Conservation (phyloP, 2,113 vertebrate genomes). For the Meleagris gallopavo region DNA sequence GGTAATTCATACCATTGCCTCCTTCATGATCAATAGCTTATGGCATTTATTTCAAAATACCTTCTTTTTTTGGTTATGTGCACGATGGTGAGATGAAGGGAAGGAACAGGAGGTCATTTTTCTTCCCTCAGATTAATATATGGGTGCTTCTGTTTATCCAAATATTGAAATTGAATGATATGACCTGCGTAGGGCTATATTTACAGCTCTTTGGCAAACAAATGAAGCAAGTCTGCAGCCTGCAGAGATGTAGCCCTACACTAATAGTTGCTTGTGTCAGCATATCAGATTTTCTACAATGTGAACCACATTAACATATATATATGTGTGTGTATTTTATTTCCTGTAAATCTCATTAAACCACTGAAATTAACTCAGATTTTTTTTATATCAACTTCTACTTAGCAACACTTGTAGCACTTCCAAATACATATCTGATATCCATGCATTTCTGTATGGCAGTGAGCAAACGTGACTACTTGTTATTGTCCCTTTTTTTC, state of each 20-base stretch:
- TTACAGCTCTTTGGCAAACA: neutral
- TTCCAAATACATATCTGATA: neutral
- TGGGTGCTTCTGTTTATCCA: neutral
- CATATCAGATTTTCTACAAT: conserved; percentile 35
- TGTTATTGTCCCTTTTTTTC: neutral
- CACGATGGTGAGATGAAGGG: neutral
- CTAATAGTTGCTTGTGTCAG: conserved; percentile 10
- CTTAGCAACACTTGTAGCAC: neutral
- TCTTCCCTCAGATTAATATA: neutral
- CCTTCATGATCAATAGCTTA: neutral
- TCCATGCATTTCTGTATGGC: neutral
- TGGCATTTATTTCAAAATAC: neutral
- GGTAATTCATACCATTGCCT: accelerated
- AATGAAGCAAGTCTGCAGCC: neutral
- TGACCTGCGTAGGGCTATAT: neutral
- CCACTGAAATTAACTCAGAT: neutral
- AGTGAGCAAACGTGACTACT: neutral
- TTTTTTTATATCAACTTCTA: neutral
- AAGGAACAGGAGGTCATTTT: neutral
- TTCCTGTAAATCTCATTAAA: conserved; percentile 11
- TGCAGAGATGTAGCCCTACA: neutral
- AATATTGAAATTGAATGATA: neutral
- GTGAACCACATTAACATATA: neutral
- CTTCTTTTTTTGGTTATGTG: neutral
- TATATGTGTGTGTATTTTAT: neutral